phyloP scores from a whole-genome alignment of 2,797 vertebrate genomes.

The Betta splendens region DNA sequence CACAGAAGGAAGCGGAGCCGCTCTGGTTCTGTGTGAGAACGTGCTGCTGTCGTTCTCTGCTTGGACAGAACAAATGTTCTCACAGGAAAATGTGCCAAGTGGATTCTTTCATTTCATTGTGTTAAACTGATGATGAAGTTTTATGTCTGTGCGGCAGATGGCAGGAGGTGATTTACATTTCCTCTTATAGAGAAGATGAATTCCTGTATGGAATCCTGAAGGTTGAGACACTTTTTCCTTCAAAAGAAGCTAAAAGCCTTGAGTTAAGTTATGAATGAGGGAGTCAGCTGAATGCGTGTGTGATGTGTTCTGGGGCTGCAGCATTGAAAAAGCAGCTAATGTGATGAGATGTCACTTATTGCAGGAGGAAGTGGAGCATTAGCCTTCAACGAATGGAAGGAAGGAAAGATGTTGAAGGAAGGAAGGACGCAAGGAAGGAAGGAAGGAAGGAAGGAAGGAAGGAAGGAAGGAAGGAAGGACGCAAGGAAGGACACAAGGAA shows the following conservation, averaged over 20 bases:
- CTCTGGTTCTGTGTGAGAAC: slow-evolving; percentile 26
- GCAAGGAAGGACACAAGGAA: too few relatives aligned
- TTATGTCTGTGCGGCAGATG: background rate
- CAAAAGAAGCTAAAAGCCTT: background rate
- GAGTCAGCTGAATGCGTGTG: background rate
- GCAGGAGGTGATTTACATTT: background rate
- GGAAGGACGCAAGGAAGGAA: background rate
- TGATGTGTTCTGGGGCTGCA: slow-evolving; percentile 1
- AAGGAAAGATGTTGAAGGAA: background rate
- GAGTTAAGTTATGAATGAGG: background rate
- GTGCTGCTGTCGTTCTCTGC: slow-evolving; percentile 19
- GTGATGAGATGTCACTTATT: slow-evolving; percentile 37
- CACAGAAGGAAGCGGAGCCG: too few relatives aligned
- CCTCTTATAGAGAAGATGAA: background rate
- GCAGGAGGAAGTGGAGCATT: slow-evolving; percentile 31
- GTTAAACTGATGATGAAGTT: background rate
- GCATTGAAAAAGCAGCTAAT: slow-evolving; percentile 6
- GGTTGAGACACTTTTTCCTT: background rate
- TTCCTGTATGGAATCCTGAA: background rate
- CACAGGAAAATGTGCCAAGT: background rate
- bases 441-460: background rate
- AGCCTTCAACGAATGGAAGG: slow-evolving; percentile 20
- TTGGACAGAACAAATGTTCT: slow-evolving; percentile 27
- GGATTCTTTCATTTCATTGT: background rate
- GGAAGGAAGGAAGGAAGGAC: slow-evolving; percentile 11